These are phyloP conservation scores for Drosophila willistoni DNA, from an alignment of 1,140 invertebrate genomes.

Conservation along the genomic window DNA sequence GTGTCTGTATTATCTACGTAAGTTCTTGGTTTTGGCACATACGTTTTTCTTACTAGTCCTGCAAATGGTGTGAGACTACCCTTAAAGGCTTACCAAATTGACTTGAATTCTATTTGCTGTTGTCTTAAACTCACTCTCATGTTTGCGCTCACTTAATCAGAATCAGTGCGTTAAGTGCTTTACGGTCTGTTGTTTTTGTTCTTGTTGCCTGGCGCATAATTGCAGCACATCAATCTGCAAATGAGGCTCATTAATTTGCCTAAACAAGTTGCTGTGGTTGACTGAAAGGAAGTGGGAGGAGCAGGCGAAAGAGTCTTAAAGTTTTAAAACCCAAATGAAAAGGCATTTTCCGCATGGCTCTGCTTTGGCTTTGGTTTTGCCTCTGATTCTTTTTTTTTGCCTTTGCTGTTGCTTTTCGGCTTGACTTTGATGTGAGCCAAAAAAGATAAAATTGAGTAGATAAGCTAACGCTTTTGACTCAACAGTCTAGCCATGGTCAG, in stretches of 20 bases:
- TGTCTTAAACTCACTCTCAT: conserved; percentile 17
- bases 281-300: not conserved
- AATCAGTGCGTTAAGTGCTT: conserved; percentile 77
- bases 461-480: conserved; percentile 20
- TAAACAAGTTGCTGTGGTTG: conserved; percentile 43
- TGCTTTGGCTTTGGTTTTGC: not conserved
- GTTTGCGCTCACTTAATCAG: conserved; percentile 65
- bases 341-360: conserved; percentile 14
- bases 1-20: not conserved
- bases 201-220: conserved; percentile 61
- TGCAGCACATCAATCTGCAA: conserved; percentile 79
- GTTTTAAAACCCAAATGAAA: conserved; percentile 33
- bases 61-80: conserved; percentile 14
- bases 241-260: conserved; percentile 75
- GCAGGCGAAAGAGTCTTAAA: conserved; percentile 13
- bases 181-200: conserved; percentile 49
- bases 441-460: conserved; percentile 40
- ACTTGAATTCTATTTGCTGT: conserved; percentile 30
- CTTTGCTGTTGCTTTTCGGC: conserved; percentile 9
- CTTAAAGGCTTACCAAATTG: conserved; percentile 38
- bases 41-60: not conserved
- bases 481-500: conserved; percentile 21
- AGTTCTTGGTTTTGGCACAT: not conserved
- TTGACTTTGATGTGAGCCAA: conserved; percentile 48
- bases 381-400: not conserved